phyloP scores from a whole-genome alignment of 2,888 invertebrate genomes.

The Nemoura dubitans region DNA sequence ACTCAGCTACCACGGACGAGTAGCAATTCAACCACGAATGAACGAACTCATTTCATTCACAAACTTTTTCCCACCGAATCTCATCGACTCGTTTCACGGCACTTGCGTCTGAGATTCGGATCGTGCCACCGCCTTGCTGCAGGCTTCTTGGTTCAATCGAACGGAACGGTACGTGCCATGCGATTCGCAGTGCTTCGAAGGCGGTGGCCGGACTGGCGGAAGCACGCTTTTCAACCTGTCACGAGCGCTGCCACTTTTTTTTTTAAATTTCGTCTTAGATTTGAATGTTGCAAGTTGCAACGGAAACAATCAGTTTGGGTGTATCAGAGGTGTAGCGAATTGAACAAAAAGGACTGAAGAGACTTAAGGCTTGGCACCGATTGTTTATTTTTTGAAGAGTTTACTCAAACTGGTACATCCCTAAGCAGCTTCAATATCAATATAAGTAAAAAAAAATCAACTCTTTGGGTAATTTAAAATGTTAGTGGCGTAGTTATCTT shows the following conservation, averaged over 20 bases:
- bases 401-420: too few relatives aligned
- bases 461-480: too few relatives aligned
- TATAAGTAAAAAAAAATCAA: too few relatives aligned
- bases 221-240: neutral
- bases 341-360: too few relatives aligned
- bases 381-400: too few relatives aligned
- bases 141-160: neutral
- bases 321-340: too few relatives aligned
- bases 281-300: neutral
- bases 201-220: neutral
- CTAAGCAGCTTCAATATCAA: too few relatives aligned
- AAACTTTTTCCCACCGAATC: neutral
- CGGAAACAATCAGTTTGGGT: too few relatives aligned
- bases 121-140: neutral
- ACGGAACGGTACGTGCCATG: neutral
- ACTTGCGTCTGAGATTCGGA: neutral
- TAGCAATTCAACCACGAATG: neutral
- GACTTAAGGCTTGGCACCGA: too few relatives aligned
- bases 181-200: neutral
- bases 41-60: neutral
- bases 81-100: neutral
- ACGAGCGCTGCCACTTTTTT: neutral
- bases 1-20: too few relatives aligned
- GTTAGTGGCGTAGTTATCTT: too few relatives aligned
- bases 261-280: neutral